Base-by-base conservation (phyloP, 2,888 invertebrate genomes). In the Caenorhabditis sp. region DNA sequence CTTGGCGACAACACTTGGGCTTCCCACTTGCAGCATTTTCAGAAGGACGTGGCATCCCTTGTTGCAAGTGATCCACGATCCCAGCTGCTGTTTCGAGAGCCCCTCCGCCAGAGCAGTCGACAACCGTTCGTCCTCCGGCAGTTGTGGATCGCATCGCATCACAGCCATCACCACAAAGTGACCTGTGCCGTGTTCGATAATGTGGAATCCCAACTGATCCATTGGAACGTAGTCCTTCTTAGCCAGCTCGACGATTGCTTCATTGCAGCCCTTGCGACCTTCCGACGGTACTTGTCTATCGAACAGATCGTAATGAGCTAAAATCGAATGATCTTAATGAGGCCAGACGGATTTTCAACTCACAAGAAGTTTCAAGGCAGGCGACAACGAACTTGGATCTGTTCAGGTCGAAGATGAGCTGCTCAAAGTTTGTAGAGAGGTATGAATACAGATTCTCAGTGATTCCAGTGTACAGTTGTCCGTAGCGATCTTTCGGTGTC, bases 151-250 rank as follows among this genome's bases (percentile, higher is more conserved):
- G 48, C 74, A 78, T 32, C 79, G 52, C 63, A 79, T 62, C 11
- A 81, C 35, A 4, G 58, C 71, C 53, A 52, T 62, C 26, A 79
- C 26, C 11, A 76, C 71, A 37, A 79, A 83, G 45, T 72, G 43
- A 4, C 83, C 84, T 13, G 70, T 26, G 8, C 32, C 48, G 43
- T 84, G 79, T 50, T 86, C 86, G 46, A 84, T 63, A 37, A 81
- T 68, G 61, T 83, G 83, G 55, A 80, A 77, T 0, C 79, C 65
- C 24, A 79, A 73, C 20, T 68, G 53, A 37, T 85, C 79, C 80
- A 85, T 82, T 13, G 87, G 87, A 20, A 87, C 74, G 63, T 86
- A 87, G n/a, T 87, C 87, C 17, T 82, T 80, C 43, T 76, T 75
- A 35, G 82, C 83, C 8, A 87, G 53, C 37, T 86, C 80, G 20